phyloP scores from a whole-genome alignment of 2,888 invertebrate species.

The Rhyacophila evoluta region DNA sequence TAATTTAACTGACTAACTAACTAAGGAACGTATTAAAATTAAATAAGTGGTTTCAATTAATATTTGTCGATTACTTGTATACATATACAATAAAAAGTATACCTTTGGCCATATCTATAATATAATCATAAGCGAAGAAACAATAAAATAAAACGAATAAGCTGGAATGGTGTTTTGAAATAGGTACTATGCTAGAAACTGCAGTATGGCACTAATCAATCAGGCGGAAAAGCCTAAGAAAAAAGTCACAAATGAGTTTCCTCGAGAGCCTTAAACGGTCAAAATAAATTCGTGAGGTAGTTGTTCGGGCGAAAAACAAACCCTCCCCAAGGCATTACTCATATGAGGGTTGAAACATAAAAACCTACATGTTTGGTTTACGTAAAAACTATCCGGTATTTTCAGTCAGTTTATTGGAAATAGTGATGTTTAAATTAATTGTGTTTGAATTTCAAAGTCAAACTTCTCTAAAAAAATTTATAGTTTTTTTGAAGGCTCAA shows the following conservation, averaged over 20 bases:
- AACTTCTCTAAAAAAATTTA: neutral
- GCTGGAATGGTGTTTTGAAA: too few species aligned
- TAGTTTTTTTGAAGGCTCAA: too few species aligned
- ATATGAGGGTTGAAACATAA: constrained; percentile 36
- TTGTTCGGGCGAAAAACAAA: constrained; percentile 34
- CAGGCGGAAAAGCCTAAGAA: neutral
- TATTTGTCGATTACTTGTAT: too few species aligned
- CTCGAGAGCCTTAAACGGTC: constrained; percentile 1
- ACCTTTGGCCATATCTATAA: too few species aligned
- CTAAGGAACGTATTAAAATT: too few species aligned
- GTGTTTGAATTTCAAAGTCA: neutral
- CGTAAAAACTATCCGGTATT: neutral
- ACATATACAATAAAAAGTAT: too few species aligned
- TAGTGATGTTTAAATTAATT: too few species aligned
- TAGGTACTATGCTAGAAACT: neutral
- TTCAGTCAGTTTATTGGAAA: neutral
- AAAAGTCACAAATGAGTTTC: constrained; percentile 5
- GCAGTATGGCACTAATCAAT: constrained; percentile 9
- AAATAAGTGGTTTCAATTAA: too few species aligned
- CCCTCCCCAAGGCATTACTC: constrained; percentile 36
- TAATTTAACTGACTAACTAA: too few species aligned
- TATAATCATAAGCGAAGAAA: too few species aligned
- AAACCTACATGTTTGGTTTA: constrained; percentile 25
- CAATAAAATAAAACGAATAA: too few species aligned
- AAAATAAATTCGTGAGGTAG: constrained; percentile 18